Percentiles rank a stretch among this genome's conserved stretches.
These are phyloP conservation scores for Odobenus rosmarus DNA, from an alignment of 2,113 vertebrate genomes.

Conservation along the genomic window DNA sequence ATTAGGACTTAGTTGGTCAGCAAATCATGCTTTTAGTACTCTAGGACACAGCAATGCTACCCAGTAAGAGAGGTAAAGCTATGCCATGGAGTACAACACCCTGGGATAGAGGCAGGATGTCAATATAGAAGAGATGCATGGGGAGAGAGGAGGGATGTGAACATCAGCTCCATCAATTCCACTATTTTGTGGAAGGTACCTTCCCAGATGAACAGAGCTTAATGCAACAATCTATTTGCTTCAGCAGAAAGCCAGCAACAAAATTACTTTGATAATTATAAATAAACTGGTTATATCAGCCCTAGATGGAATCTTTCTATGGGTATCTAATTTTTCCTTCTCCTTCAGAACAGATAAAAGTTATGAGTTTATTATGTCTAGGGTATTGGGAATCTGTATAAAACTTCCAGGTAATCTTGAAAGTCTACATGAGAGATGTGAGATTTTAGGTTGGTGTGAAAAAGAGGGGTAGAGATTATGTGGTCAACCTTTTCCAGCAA, in stretches of 20 bases:
- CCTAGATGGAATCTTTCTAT: background rate
- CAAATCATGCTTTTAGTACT: background rate
- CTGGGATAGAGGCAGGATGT: background rate
- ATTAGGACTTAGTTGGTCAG: background rate
- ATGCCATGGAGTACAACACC: background rate
- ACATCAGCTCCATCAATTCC: background rate
- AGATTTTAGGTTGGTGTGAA: background rate
- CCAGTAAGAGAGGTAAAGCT: background rate
- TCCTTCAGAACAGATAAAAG: slow-evolving; percentile 8
- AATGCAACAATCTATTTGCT: background rate
- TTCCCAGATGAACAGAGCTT: background rate
- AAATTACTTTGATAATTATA: background rate
- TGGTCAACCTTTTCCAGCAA: background rate
- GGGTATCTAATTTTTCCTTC: background rate
- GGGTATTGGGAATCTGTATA: background rate
- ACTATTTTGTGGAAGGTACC: background rate
- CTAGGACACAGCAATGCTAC: background rate
- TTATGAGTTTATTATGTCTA: background rate
- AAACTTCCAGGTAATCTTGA: background rate
- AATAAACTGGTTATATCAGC: background rate
- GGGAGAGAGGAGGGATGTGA: background rate
- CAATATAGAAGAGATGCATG: background rate
- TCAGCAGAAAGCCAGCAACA: background rate
- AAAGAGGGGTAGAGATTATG: background rate
- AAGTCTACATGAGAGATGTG: background rate